Evolutionary conservation across 2,797 vertebrate species (phyloP).

Genomic region (Muscicapa comitata): DNA sequence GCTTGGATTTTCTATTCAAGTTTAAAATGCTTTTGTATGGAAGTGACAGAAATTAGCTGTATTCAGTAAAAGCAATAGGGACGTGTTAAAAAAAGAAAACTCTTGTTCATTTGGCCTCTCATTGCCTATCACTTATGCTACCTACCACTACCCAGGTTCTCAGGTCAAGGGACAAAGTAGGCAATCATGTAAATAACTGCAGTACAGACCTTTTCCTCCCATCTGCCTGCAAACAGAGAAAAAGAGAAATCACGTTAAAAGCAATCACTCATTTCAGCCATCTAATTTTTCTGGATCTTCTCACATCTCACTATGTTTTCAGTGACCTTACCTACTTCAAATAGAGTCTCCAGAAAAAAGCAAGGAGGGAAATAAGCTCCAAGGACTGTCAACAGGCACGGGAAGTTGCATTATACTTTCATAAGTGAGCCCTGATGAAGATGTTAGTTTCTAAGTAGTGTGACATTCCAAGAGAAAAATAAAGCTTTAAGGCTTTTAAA

Average conservation of each 20-base stretch:
- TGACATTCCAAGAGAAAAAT: constrained; percentile 36
- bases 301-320: background rate
- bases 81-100: background rate
- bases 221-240: constrained; percentile 27
- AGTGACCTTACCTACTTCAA: constrained; percentile 45
- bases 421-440: constrained; percentile 42
- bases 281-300: constrained; percentile 21
- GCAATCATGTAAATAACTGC: constrained; percentile 44
- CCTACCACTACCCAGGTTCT: background rate
- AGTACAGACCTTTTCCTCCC: background rate
- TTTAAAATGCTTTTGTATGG: background rate
- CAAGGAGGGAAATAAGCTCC: constrained; percentile 9
- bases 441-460: background rate
- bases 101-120: background rate
- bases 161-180: constrained; percentile 26
- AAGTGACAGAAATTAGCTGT: constrained; percentile 35
- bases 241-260: constrained; percentile 28
- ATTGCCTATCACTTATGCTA: background rate
- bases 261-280: background rate
- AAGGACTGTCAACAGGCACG: background rate
- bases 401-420: constrained; percentile 25
- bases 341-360: constrained; percentile 6
- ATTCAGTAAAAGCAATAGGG: constrained; percentile 9
- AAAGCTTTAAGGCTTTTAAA: constrained; percentile 34
- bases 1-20: background rate